Evolutionary conservation across 1,140 invertebrate species (phyloP).

Genomic region (Lucilia cuprina): DNA sequence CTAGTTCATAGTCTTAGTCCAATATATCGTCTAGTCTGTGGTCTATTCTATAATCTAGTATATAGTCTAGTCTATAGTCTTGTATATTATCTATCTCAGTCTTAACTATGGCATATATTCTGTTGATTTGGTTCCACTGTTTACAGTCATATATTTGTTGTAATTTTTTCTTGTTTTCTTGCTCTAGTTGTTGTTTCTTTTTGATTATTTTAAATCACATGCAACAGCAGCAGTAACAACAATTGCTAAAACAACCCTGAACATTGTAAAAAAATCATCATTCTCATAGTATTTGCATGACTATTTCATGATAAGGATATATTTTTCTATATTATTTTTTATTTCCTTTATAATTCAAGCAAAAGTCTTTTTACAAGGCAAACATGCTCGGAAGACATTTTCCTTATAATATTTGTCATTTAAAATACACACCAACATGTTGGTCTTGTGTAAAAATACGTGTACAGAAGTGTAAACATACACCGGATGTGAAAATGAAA

Average conservation of each 20-base stretch:
- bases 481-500: neutral
- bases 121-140: neutral
- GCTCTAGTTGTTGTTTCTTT: neutral
- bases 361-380: neutral
- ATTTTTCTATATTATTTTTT: neutral
- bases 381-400: neutral
- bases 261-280: neutral
- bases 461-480: neutral
- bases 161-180: neutral
- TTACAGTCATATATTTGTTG: neutral
- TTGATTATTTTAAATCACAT: slow-evolving; percentile 17
- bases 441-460: neutral
- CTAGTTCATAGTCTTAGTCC: no score
- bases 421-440: neutral
- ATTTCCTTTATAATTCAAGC: neutral
- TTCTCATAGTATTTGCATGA: neutral
- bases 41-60: no score
- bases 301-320: neutral
- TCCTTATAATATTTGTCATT: neutral
- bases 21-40: no score
- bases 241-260: neutral
- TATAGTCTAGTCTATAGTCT: no score
- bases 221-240: slow-evolving; percentile 10
- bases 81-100: no score
- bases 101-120: no score